Percentiles rank a stretch among this genome's conserved stretches.
Conservation (phyloP, 2,113 vertebrate species). For the Rutilus rutilus region DNA sequence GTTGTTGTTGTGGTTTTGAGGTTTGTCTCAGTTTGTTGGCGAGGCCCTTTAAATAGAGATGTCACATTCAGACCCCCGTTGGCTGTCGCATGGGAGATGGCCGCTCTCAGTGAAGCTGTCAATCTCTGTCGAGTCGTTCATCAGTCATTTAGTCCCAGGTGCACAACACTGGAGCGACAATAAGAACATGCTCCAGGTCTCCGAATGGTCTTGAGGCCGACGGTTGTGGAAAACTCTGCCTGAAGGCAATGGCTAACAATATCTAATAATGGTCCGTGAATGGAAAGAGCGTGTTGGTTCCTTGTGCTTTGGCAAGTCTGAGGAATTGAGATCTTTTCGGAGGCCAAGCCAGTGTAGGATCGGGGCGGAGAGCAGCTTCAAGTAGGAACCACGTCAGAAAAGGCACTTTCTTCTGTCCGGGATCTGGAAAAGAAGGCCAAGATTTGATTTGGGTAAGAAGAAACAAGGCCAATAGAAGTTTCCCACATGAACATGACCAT, state of each 20-base stretch:
- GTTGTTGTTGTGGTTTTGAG: not conserved
- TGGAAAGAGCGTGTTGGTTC: slow-evolving; percentile 46
- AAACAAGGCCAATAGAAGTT: slow-evolving; percentile 48
- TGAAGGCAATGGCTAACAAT: slow-evolving; percentile 67
- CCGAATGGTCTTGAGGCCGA: slow-evolving; percentile 48
- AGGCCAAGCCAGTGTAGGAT: slow-evolving; percentile 39
- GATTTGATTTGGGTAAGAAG: slow-evolving; percentile 60
- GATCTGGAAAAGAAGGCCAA: slow-evolving; percentile 73
- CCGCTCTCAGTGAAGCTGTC: slow-evolving; percentile 63
- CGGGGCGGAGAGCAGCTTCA: slow-evolving; percentile 71
- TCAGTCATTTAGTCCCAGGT: slow-evolving; percentile 80
- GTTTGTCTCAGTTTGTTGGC: slow-evolving; percentile 12
- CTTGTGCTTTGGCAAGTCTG: slow-evolving; percentile 66
- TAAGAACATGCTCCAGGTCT: slow-evolving; percentile 73
- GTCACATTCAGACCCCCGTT: slow-evolving; percentile 51
- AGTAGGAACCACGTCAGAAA: slow-evolving; percentile 77
- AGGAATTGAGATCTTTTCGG: slow-evolving; percentile 53
- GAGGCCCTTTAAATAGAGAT: slow-evolving; percentile 26
- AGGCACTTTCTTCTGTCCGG: slow-evolving; percentile 87
- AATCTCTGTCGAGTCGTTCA: slow-evolving; percentile 77
- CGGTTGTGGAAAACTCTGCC: slow-evolving; percentile 60
- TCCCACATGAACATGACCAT: slow-evolving; percentile 36
- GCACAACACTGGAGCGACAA: slow-evolving; percentile 73
- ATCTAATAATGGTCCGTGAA: slow-evolving; percentile 25
- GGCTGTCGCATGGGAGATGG: slow-evolving; percentile 68